Percentiles rank a stretch among this genome's conserved stretches.
These are phyloP conservation scores for Drosophila peninsularis DNA, from an alignment of 2,888 invertebrate species.

Conservation along the genomic window DNA sequence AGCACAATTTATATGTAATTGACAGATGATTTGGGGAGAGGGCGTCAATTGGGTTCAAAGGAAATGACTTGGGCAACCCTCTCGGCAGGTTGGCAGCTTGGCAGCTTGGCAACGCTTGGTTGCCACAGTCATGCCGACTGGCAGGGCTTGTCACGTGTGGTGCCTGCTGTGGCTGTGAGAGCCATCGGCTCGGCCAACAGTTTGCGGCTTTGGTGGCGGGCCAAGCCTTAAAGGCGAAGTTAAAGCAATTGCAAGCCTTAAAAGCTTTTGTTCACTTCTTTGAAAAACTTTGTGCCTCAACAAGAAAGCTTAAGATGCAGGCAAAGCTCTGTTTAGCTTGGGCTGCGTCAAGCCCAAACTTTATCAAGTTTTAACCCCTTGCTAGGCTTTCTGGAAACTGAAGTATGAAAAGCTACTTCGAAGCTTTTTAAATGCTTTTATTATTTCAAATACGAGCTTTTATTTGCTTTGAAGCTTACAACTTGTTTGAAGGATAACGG, in stretches of 20 bases:
- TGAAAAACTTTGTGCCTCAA: background rate
- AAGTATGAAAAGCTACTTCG: background rate
- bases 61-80: constrained; percentile 15
- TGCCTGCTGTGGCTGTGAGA: constrained; percentile 3
- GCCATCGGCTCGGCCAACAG: background rate
- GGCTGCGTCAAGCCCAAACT: background rate
- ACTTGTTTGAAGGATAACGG: background rate
- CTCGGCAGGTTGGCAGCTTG: constrained; percentile 24
- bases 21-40: constrained; percentile 50
- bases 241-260: background rate
- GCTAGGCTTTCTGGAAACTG: background rate
- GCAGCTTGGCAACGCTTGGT: constrained; percentile 28
- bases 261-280: background rate
- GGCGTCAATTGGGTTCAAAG: background rate
- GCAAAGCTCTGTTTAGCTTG: background rate
- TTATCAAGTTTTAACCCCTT: background rate
- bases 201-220: constrained; percentile 1
- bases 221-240: background rate
- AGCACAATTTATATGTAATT: constrained; percentile 51
- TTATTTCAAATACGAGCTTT: background rate
- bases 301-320: background rate
- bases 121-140: background rate
- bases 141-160: constrained; percentile 7
- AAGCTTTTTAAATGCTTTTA: background rate
- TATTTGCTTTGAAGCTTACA: background rate